These are phyloP conservation scores for Drosophila funebris DNA, from an alignment of 1,140 invertebrate species.

Conservation along the genomic window DNA sequence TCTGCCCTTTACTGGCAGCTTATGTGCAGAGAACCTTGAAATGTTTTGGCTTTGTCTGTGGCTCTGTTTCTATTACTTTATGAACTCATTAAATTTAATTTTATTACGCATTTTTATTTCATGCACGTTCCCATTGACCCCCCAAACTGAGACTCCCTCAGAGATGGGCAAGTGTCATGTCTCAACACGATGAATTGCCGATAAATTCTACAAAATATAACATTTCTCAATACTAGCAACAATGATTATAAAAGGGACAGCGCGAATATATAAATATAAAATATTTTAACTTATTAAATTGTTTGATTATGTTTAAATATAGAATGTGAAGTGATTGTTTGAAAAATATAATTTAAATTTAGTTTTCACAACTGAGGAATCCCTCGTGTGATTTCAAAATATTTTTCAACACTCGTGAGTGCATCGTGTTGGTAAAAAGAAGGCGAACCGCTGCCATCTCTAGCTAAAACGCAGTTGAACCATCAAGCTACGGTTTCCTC, in stretches of 20 bases:
- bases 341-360: too few species aligned
- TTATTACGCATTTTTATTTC: conserved; percentile 63
- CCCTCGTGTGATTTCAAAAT: not conserved
- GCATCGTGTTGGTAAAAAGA: not conserved
- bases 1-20: conserved; percentile 29
- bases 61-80: conserved; percentile 49
- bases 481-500: conserved; percentile 35
- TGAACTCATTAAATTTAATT: conserved; percentile 76
- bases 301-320: too few species aligned
- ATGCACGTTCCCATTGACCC: conserved; percentile 54
- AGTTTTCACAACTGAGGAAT: not conserved
- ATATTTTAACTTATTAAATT: too few species aligned
- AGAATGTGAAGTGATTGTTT: too few species aligned
- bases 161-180: conserved; percentile 2
- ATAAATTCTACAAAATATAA: too few species aligned
- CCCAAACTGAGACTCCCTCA: conserved; percentile 1
- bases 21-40: conserved; percentile 67
- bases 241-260: too few species aligned
- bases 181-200: too few species aligned
- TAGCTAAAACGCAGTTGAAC: conserved; percentile 7
- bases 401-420: not conserved
- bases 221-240: too few species aligned
- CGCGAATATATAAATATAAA: too few species aligned
- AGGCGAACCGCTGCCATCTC: not conserved
- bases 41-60: conserved; percentile 48